These are phyloP conservation scores for Salticus scenicus DNA, from an alignment of 2,888 invertebrate genomes.

Conservation along the genomic window DNA sequence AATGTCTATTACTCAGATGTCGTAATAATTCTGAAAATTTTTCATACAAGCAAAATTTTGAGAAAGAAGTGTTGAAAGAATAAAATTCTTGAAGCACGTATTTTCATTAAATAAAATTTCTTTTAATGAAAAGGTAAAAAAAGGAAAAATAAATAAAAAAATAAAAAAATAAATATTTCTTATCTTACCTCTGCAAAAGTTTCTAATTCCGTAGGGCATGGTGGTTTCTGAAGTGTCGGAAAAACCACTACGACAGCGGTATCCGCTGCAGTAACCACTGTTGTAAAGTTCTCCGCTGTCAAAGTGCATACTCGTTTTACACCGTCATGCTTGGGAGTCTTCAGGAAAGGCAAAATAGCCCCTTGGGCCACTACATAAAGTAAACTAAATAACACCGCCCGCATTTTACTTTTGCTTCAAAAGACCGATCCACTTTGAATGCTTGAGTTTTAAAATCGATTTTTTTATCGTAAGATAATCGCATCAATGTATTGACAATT, in stretches of 20 bases:
- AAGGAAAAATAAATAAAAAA: too few species aligned
- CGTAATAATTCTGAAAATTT: too few species aligned
- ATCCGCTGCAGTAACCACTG: constrained; percentile 54
- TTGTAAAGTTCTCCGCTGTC: constrained; percentile 63
- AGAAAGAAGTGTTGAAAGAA: too few species aligned
- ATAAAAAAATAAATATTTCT: not conserved
- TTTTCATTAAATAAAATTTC: too few species aligned
- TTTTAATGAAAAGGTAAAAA: too few species aligned
- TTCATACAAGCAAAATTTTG: too few species aligned
- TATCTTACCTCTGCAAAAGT: constrained; percentile 57
- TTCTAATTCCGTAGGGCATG: constrained; percentile 55
- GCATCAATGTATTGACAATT: not conserved
- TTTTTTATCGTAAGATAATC: not conserved
- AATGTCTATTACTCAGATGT: too few species aligned
- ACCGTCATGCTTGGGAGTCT: constrained; percentile 64
- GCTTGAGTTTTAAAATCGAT: not conserved
- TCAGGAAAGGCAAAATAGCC: constrained; percentile 53
- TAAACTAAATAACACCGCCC: not conserved
- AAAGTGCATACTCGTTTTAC: constrained; percentile 57
- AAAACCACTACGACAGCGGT: constrained; percentile 48
- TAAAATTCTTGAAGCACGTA: too few species aligned
- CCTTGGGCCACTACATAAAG: not conserved
- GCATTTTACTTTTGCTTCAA: not conserved
- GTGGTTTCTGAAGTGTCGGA: constrained; percentile 7
- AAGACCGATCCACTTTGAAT: not conserved